phyloP scores from a whole-genome alignment of 2,888 invertebrate species.

The Ormyrus rosae region DNA sequence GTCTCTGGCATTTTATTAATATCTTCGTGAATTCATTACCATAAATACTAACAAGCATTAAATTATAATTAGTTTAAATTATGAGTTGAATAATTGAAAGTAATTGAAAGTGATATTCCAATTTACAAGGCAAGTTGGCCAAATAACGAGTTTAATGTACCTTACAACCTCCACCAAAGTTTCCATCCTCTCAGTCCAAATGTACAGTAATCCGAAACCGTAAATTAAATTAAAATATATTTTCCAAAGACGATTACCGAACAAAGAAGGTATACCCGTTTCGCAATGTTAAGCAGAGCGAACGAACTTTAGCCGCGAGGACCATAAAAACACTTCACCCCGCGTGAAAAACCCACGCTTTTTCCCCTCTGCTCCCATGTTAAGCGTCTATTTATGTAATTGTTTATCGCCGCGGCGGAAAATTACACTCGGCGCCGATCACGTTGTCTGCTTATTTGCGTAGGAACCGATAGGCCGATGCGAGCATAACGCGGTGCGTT shows the following conservation, averaged over 20 bases:
- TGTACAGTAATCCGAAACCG: no score
- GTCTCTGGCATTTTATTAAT: neutral
- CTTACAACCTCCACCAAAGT: no score
- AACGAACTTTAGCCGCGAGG: neutral
- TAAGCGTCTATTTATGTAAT: slow-evolving; percentile 40
- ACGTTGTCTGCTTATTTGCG: slow-evolving; percentile 40
- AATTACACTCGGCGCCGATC: slow-evolving; percentile 30
- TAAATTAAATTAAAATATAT: neutral
- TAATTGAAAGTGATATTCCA: no score
- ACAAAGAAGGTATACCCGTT: neutral
- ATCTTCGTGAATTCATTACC: neutral
- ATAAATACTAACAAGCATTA: neutral
- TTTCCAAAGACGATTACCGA: neutral
- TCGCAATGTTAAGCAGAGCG: neutral
- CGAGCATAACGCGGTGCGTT: neutral
- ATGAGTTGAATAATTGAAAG: no score
- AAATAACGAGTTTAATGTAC: no score
- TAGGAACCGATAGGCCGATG: slow-evolving; percentile 36
- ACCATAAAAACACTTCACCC: slow-evolving; percentile 8
- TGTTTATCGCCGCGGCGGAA: slow-evolving; percentile 28
- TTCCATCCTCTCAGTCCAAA: no score
- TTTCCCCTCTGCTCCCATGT: neutral
- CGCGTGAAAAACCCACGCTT: slow-evolving; percentile 4
- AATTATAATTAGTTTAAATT: no score
- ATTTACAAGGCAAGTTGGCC: no score